These are phyloP conservation scores for Pollenia amentaria DNA, from an alignment of 2,888 invertebrate species.

Conservation along the genomic window DNA sequence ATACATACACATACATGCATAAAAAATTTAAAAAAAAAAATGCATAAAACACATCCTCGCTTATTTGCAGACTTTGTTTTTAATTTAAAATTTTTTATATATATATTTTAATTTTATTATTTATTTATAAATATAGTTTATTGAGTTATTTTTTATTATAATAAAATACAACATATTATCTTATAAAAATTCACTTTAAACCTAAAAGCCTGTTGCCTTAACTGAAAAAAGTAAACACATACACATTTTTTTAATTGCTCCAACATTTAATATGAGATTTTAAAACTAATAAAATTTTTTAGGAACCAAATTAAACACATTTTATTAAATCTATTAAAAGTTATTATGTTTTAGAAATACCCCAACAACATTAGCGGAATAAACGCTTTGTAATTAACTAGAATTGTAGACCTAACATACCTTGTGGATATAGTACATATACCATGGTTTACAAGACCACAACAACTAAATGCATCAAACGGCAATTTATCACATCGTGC, in stretches of 20 bases:
- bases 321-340: too few relatives aligned
- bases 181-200: background rate
- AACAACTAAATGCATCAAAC: too few relatives aligned
- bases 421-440: too few relatives aligned
- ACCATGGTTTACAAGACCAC: too few relatives aligned
- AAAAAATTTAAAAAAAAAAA: background rate
- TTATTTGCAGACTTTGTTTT: slow-evolving; percentile 70
- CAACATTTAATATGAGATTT: slow-evolving; percentile 5
- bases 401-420: too few relatives aligned
- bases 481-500: too few relatives aligned
- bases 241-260: slow-evolving; percentile 20
- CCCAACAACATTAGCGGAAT: too few relatives aligned
- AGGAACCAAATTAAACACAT: too few relatives aligned
- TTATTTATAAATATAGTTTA: slow-evolving; percentile 59
- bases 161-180: slow-evolving; percentile 11
- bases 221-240: background rate
- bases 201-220: slow-evolving; percentile 64
- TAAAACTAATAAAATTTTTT: too few relatives aligned
- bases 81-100: slow-evolving; percentile 44
- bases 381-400: too few relatives aligned
- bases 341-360: background rate
- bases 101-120: slow-evolving; percentile 46
- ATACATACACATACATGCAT: slow-evolving; percentile 9
- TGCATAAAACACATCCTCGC: slow-evolving; percentile 67
- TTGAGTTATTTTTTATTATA: slow-evolving; percentile 42